Percentiles rank a stretch among this genome's conserved stretches.
Conservation (phyloP, 2,888 invertebrate species). For the Erebia aethiops region DNA sequence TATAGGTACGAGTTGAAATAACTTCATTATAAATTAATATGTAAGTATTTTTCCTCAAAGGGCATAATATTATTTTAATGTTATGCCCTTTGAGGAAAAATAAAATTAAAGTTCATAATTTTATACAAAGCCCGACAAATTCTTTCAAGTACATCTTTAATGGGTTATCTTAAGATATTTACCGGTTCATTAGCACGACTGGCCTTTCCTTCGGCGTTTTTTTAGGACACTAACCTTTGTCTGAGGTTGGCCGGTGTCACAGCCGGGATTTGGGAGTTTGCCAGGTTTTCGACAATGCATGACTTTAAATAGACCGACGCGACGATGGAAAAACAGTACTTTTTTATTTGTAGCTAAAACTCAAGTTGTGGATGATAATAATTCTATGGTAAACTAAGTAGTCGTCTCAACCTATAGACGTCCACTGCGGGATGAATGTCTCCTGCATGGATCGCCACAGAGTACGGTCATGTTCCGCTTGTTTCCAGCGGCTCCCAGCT, state of each 20-base stretch:
- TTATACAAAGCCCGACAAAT: conserved; percentile 9
- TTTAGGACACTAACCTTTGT: conserved; percentile 77
- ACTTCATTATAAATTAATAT: background rate
- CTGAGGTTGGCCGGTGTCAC: conserved; percentile 78
- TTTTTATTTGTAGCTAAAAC: conserved; percentile 52
- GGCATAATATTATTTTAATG: too few relatives aligned
- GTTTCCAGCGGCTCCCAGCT: too few relatives aligned
- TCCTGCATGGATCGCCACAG: too few relatives aligned
- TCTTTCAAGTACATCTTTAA: conserved; percentile 23
- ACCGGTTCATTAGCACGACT: conserved; percentile 50
- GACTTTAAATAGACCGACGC: conserved; percentile 67
- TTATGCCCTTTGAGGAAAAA: background rate
- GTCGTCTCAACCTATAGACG: too few relatives aligned
- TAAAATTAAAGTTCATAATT: background rate
- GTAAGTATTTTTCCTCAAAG: too few relatives aligned
- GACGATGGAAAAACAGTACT: conserved; percentile 60
- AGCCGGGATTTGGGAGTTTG: conserved; percentile 64
- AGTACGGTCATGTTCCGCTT: too few relatives aligned
- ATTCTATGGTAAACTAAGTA: too few relatives aligned
- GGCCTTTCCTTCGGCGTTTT: conserved; percentile 60
- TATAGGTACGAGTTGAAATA: background rate
- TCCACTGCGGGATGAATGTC: too few relatives aligned
- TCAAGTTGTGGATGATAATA: conserved; percentile 3
- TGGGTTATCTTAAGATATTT: conserved; percentile 30
- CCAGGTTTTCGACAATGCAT: conserved; percentile 77